Conservation (phyloP, 2,113 vertebrate genomes). For the Callopanchax toddi region DNA sequence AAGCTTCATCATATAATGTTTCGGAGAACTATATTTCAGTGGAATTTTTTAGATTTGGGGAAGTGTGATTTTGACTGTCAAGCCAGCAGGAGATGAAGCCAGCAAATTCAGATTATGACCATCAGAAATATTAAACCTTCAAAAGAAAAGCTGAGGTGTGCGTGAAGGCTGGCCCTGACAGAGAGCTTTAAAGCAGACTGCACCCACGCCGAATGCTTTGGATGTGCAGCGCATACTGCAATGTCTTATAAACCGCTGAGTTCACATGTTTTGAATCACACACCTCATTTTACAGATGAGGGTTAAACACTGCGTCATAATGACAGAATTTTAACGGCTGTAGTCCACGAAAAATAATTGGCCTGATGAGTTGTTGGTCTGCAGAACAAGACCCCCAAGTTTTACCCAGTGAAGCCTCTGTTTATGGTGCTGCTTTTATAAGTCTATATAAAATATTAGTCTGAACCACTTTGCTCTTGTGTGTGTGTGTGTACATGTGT, state of each 20-base stretch:
- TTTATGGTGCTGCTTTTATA: conserved; percentile 81
- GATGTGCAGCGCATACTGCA: conserved; percentile 34
- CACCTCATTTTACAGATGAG: conserved; percentile 56
- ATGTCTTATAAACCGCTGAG: conserved; percentile 37
- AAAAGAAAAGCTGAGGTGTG: conserved; percentile 44
- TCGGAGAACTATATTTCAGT: conserved; percentile 61
- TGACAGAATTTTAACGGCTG: conserved; percentile 58
- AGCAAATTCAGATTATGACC: conserved; percentile 59
- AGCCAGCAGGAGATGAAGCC: conserved; percentile 40
- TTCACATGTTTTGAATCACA: conserved; percentile 35
- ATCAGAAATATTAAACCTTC: conserved; percentile 53
- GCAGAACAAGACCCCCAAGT: conserved; percentile 67
- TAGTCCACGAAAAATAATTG: conserved; percentile 52
- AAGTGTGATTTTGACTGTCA: conserved; percentile 58
- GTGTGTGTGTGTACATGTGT: conserved; percentile 71
- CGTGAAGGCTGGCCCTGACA: conserved; percentile 36
- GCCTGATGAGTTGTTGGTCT: conserved; percentile 69
- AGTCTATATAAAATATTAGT: conserved; percentile 79
- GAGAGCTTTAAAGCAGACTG: conserved; percentile 28
- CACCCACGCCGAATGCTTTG: conserved; percentile 14
- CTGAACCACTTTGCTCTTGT: conserved; percentile 75
- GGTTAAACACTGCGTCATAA: conserved; percentile 57
- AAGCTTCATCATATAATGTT: conserved; percentile 42
- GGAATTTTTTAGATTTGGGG: conserved; percentile 50
- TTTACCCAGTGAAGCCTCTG: conserved; percentile 73